A percentile compares a stretch with the other conserved stretches of the same genome.
Evolutionary conservation across 2,113 vertebrate genomes (phyloP).

Genomic region (Hystrix cristata): DNA sequence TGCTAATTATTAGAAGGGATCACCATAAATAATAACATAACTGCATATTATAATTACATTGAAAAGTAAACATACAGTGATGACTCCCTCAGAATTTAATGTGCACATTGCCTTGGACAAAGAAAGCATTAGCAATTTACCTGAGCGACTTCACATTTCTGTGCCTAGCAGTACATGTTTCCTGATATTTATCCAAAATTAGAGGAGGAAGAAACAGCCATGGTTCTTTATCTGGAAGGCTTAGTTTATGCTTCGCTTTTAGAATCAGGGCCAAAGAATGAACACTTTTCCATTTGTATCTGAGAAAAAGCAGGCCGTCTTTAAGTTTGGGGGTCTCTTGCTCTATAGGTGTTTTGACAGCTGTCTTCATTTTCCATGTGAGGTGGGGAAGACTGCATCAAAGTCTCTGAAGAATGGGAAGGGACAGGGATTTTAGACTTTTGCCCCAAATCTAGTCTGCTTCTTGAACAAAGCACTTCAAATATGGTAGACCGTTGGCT

Average conservation of each 20-base stretch:
- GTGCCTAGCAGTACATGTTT: neutral
- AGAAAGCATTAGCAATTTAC: neutral
- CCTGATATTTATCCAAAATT: slow-evolving; percentile 10
- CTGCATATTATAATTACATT: neutral
- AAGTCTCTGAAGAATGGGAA: neutral
- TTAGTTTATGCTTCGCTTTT: slow-evolving; percentile 15
- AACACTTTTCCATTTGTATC: neutral
- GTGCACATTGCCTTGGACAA: neutral
- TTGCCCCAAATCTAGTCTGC: neutral
- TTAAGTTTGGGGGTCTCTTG: neutral
- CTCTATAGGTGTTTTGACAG: neutral
- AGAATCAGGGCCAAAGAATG: neutral
- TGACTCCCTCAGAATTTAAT: neutral
- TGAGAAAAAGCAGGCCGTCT: neutral
- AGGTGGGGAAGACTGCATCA: neutral
- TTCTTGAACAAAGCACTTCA: neutral
- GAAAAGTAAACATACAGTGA: neutral
- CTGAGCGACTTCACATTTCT: neutral
- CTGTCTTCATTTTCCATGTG: neutral
- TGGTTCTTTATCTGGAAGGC: neutral
- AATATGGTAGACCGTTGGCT: neutral
- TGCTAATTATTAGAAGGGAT: neutral
- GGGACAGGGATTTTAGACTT: neutral
- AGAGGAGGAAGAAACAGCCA: neutral
- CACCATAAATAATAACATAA: neutral